These are phyloP conservation scores for Prenolepis imparis DNA, from an alignment of 2,888 invertebrate species.

Conservation along the genomic window DNA sequence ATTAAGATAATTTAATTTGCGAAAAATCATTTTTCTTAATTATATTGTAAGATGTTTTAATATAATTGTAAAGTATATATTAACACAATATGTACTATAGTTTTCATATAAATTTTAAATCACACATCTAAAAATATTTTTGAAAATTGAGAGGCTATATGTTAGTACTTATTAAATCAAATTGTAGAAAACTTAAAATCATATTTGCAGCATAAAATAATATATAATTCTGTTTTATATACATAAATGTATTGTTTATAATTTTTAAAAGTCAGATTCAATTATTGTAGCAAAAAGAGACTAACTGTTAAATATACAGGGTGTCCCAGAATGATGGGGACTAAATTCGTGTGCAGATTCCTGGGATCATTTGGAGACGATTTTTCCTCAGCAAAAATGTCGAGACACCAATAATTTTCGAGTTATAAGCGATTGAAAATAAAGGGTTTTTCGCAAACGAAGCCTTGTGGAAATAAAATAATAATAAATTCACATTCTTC, in stretches of 20 bases:
- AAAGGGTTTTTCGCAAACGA: too few species aligned
- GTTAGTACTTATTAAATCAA: too few species aligned
- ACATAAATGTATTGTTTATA: background rate
- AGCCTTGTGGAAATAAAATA: too few species aligned
- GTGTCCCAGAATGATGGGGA: too few species aligned
- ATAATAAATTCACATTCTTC: too few species aligned
- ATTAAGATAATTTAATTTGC: background rate
- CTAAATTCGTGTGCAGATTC: too few species aligned
- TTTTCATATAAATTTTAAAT: background rate
- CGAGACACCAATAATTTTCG: too few species aligned
- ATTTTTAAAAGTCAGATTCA: background rate
- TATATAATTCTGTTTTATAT: background rate
- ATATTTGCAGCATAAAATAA: background rate
- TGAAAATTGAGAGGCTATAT: too few species aligned
- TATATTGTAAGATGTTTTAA: background rate
- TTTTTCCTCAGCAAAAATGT: too few species aligned
- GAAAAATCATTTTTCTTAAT: background rate
- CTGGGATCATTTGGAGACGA: too few species aligned
- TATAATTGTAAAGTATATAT: background rate
- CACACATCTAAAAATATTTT: background rate
- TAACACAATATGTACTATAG: background rate
- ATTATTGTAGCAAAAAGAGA: slow-evolving; percentile 9
- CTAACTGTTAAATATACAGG: background rate
- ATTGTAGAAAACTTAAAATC: background rate
- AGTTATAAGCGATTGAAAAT: too few species aligned